A percentile compares a stretch with the other conserved stretches of the same genome.
Conservation (phyloP, 1,140 invertebrate genomes). For the Lycorma delicatula region DNA sequence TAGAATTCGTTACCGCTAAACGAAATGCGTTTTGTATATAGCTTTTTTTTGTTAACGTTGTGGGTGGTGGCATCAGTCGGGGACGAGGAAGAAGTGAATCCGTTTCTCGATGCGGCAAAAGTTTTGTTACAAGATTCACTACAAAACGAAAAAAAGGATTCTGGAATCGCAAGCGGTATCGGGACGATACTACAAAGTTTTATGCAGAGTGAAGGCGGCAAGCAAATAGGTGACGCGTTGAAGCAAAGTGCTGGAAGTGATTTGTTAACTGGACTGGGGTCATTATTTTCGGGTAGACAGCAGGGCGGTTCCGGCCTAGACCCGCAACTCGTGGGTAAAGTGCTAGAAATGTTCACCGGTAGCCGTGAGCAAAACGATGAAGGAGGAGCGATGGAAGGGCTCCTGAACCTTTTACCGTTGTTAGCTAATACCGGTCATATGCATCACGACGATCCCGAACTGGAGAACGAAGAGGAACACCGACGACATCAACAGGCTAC, state of each 20-base stretch:
- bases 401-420: slow-evolving; percentile 53
- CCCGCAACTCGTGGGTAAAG: slow-evolving; percentile 42
- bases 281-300: slow-evolving; percentile 17
- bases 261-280: slow-evolving; percentile 31
- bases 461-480: slow-evolving; percentile 39
- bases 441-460: slow-evolving; percentile 27
- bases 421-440: slow-evolving; percentile 37
- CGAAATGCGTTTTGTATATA: too few species aligned
- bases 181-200: slow-evolving; percentile 17
- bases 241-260: slow-evolving; percentile 19
- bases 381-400: slow-evolving; percentile 38
- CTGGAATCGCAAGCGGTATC: slow-evolving; percentile 12
- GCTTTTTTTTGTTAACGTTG: too few species aligned
- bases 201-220: slow-evolving; percentile 14
- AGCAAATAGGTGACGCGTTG: slow-evolving; percentile 21
- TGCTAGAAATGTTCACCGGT: slow-evolving; percentile 42
- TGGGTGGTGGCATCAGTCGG: not conserved
- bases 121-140: slow-evolving; percentile 27
- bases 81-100: slow-evolving; percentile 27
- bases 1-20: too few species aligned
- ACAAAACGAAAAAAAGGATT: slow-evolving; percentile 9
- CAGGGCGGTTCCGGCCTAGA: slow-evolving; percentile 43
- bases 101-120: slow-evolving; percentile 30
- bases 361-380: not conserved
- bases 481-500: slow-evolving; percentile 51